A percentile compares a stretch with the other conserved stretches of the same genome.
Evolutionary conservation across 2,888 invertebrate species (phyloP).

Genomic region (Tuta absoluta): DNA sequence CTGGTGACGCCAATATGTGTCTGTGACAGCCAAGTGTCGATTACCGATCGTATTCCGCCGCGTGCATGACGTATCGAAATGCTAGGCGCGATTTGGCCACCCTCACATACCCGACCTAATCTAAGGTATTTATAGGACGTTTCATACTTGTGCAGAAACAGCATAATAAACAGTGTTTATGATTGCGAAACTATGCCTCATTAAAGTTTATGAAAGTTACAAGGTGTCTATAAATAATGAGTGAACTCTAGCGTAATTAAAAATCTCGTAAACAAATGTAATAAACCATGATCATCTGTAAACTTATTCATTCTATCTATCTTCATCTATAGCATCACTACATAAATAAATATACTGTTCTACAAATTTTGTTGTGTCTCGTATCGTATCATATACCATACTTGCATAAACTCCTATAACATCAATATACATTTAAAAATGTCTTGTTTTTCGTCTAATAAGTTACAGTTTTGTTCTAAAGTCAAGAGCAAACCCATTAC

Average conservation of each 20-base stretch:
- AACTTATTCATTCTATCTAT: neutral
- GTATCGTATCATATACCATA: too few species aligned
- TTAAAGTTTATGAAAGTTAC: slow-evolving; percentile 22
- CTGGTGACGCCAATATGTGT: slow-evolving; percentile 60
- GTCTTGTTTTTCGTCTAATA: neutral
- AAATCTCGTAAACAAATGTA: neutral
- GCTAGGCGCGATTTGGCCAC: slow-evolving; percentile 65
- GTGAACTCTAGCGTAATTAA: neutral
- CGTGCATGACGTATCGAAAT: slow-evolving; percentile 50
- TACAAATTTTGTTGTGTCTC: neutral
- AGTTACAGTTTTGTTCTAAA: too few species aligned
- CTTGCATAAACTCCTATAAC: neutral
- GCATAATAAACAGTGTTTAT: slow-evolving; percentile 1
- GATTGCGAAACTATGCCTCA: neutral
- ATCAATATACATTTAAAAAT: neutral
- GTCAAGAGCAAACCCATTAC: too few species aligned
- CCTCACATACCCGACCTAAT: slow-evolving; percentile 80
- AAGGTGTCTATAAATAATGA: slow-evolving; percentile 14
- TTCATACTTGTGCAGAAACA: slow-evolving; percentile 4
- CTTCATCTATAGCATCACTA: neutral
- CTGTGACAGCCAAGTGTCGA: slow-evolving; percentile 65
- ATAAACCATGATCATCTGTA: neutral
- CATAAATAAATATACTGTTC: neutral
- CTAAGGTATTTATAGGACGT: slow-evolving; percentile 67
- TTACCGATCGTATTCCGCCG: slow-evolving; percentile 53